Evolutionary conservation across 2,113 vertebrate species (phyloP), one percentile per base, ranked within the genome.

Genomic region (Aplodontia rufa): DNA sequence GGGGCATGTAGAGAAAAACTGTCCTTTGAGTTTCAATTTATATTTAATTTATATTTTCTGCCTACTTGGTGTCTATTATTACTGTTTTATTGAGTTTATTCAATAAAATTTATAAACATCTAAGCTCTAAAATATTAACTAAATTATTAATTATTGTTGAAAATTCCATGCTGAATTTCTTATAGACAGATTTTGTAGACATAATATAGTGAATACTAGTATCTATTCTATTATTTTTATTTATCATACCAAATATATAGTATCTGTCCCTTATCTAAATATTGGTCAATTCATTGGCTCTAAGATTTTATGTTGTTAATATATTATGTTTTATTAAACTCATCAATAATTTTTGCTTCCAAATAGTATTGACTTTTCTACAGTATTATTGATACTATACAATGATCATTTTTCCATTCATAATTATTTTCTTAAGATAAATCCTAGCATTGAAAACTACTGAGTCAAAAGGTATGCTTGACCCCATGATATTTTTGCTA

Each of bases 81-180:
- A 69, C 4, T 69, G 91, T 94, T 94, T 90, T 66, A 81, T 49
- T 90, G n/a, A 96, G n/a, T n/a, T n/a, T n/a, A n/a, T n/a, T n/a
- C n/a, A 87, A 78, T 53, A 20, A 1, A 79, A 45, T 82, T 76
- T 69, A 49, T 51, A 95, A 91, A 64, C 10, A 92, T 28, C 1
- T 42, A 84, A 62, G 2, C 62, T 71, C 86, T 93, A 16, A 83
- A 95, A 82, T 60, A 60, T 35, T 40, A 69, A 37, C 53, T 86
- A 47, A 66, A 20, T 87, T 26, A 35, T 89, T 86, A 91, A 30
- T 68, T 62, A 64, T 49, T 47, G 32, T 80, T n/a, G 11, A 80
- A 74, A 93, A 53, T 20, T 35, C 2, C 45, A 14, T 6, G 79
- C 35, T 71, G 24, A 5, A 71, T 86, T 88, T 66, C 19, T 85